These are phyloP conservation scores for Saxidomus purpurata DNA, from an alignment of 1,140 invertebrate genomes.

Conservation along the genomic window DNA sequence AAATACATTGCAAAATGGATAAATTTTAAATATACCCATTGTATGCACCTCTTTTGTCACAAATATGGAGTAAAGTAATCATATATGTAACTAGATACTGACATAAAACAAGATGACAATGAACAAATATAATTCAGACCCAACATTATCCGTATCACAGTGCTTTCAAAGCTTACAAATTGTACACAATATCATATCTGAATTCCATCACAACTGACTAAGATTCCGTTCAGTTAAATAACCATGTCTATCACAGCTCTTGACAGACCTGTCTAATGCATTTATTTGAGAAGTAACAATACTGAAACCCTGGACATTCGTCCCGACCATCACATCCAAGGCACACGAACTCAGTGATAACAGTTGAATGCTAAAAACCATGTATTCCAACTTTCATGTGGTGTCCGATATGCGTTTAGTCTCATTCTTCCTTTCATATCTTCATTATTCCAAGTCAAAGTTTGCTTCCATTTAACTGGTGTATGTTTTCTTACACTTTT, in stretches of 20 bases:
- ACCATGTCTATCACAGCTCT: neutral
- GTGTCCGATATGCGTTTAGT: too few species aligned
- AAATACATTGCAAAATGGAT: too few species aligned
- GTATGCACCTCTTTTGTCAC: too few species aligned
- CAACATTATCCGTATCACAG: too few species aligned
- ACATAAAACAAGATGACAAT: too few species aligned
- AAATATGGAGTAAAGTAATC: too few species aligned
- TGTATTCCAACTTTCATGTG: too few species aligned
- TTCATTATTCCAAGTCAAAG: neutral
- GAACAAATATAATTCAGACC: too few species aligned
- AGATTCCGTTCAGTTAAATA: neutral
- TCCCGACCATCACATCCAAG: neutral
- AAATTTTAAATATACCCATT: too few species aligned
- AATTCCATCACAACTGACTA: neutral
- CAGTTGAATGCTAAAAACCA: too few species aligned
- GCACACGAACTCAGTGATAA: neutral
- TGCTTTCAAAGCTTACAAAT: neutral
- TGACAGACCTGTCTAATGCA: neutral
- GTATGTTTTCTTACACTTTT: neutral
- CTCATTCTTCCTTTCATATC: neutral
- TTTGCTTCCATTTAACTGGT: neutral
- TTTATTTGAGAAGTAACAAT: neutral
- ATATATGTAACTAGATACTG: too few species aligned
- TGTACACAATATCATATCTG: neutral
- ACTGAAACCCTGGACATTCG: neutral